Percentiles rank a stretch among this genome's conserved stretches.
Conservation (phyloP, 2,888 invertebrate species). For the Boloria euphrosyne region DNA sequence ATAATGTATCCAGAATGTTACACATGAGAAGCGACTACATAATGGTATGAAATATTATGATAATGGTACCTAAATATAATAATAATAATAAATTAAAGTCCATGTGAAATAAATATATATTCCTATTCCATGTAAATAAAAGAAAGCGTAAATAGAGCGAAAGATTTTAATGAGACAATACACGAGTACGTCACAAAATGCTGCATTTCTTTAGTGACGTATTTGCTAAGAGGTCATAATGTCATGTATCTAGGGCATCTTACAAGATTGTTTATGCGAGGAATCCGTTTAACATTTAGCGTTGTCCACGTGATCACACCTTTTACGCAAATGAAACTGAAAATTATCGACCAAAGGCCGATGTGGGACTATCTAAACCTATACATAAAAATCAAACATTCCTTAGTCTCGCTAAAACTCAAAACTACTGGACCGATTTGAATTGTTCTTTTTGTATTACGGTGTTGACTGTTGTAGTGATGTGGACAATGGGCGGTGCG, state of each 20-base stretch:
- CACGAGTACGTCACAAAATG: conserved; percentile 21
- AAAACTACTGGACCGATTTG: too few species aligned
- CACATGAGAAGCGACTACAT: too few species aligned
- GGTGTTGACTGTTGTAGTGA: too few species aligned
- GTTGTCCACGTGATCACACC: not conserved
- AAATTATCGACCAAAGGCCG: not conserved
- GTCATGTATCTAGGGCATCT: conserved; percentile 28
- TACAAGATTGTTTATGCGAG: conserved; percentile 27
- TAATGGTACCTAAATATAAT: too few species aligned
- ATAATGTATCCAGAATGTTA: not conserved
- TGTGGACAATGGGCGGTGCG: too few species aligned
- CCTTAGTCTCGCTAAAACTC: too few species aligned
- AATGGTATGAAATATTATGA: too few species aligned
- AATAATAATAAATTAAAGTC: too few species aligned
- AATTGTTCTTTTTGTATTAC: too few species aligned
- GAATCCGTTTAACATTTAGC: conserved; percentile 4
- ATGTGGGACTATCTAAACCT: too few species aligned
- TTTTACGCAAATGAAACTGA: conserved; percentile 2
- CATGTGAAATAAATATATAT: too few species aligned
- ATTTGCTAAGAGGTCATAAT: conserved; percentile 24
- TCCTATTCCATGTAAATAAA: not conserved
- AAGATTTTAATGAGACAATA: conserved; percentile 32
- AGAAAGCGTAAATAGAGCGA: conserved; percentile 6
- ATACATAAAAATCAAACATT: too few species aligned
- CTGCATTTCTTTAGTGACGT: conserved; percentile 15